Conservation (phyloP, 2,888 invertebrate species). For the Lepetodrilus schrolli region DNA sequence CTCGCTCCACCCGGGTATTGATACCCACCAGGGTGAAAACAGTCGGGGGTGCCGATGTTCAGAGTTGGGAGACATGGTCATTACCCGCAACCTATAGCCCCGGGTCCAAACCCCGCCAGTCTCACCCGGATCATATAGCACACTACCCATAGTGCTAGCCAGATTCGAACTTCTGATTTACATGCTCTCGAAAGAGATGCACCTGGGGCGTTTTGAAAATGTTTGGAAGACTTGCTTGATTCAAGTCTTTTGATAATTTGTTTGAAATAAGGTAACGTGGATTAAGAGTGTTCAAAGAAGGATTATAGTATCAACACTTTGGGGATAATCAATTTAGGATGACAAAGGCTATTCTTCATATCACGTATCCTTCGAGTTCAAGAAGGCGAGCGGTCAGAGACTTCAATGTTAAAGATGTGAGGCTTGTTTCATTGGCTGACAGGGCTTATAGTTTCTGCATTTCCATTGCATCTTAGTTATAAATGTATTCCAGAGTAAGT, state of each 20-base stretch:
- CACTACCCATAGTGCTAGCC: background rate
- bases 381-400: too few relatives aligned
- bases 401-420: too few relatives aligned
- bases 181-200: background rate
- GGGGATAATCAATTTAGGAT: background rate
- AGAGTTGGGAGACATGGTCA: background rate
- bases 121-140: background rate
- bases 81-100: conserved; percentile 18
- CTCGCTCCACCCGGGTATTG: background rate
- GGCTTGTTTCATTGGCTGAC: too few relatives aligned
- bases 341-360: background rate
- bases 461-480: too few relatives aligned
- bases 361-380: too few relatives aligned
- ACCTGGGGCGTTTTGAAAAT: background rate
- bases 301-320: background rate
- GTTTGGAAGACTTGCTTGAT: conserved; percentile 9
- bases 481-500: too few relatives aligned
- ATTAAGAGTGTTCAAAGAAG: background rate
- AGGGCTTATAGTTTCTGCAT: too few relatives aligned
- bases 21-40: background rate
- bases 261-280: background rate
- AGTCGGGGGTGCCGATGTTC: conserved; percentile 14
- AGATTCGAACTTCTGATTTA: background rate
- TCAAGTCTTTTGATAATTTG: conserved; percentile 2
- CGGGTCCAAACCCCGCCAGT: background rate